Conservation (phyloP, 2,888 invertebrate genomes). For the Lydus trimaculatus region DNA sequence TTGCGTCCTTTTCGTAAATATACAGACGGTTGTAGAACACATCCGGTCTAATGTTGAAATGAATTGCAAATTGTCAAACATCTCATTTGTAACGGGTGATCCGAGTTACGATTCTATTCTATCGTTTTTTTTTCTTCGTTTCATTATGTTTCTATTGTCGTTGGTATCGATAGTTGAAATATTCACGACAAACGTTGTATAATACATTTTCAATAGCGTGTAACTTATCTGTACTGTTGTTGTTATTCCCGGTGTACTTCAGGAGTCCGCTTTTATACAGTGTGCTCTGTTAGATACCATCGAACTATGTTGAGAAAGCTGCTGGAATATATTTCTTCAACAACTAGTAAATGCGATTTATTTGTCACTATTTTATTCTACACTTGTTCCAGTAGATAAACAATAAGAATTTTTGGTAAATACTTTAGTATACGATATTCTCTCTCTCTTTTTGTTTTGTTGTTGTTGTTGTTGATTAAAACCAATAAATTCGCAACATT, state of each 20-base stretch:
- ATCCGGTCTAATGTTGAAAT: constrained; percentile 40
- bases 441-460: too few species aligned
- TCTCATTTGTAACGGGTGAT: neutral
- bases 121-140: neutral
- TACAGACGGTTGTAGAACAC: constrained; percentile 25
- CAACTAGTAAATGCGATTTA: constrained; percentile 18
- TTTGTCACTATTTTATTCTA: constrained; percentile 8
- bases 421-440: too few species aligned
- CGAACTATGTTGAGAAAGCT: constrained; percentile 29
- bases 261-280: constrained; percentile 18
- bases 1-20: constrained; percentile 36
- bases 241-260: constrained; percentile 26
- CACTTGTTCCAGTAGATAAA: too few species aligned
- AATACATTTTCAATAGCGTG: constrained; percentile 31
- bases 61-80: constrained; percentile 20
- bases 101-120: neutral
- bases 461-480: neutral
- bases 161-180: constrained; percentile 4
- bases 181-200: constrained; percentile 12
- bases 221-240: constrained; percentile 29
- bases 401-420: neutral
- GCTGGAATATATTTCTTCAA: constrained; percentile 28
- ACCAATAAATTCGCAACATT: constrained; percentile 19
- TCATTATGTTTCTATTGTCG: neutral
- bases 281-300: constrained; percentile 28